Conservation (phyloP, 2,888 invertebrate genomes). For the Linnaemya tessellans region DNA sequence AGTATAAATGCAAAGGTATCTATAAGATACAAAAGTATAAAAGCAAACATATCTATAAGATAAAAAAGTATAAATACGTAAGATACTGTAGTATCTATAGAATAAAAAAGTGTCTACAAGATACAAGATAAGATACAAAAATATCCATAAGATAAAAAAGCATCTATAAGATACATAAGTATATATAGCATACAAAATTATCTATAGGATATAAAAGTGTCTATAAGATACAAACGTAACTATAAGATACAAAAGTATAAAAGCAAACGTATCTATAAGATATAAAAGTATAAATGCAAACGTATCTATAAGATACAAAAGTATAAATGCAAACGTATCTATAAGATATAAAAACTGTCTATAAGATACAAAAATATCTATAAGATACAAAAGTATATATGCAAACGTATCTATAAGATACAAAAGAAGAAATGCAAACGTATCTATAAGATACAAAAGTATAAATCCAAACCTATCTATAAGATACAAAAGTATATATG, state of each 20-base stretch:
- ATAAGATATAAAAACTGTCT: too few relatives aligned
- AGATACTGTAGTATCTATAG: neutral
- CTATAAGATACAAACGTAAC: too few relatives aligned
- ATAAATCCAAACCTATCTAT: neutral
- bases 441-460: neutral
- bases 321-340: too few relatives aligned
- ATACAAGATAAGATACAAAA: neutral
- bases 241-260: neutral
- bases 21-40: too few relatives aligned
- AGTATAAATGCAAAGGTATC: too few relatives aligned
- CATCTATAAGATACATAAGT: neutral
- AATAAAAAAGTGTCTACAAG: neutral
- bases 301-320: too few relatives aligned
- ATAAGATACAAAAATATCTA: neutral
- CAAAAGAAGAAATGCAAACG: neutral
- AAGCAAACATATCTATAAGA: neutral
- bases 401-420: slow-evolving; percentile 5
- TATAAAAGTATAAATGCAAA: too few relatives aligned
- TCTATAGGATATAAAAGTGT: neutral
- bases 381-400: neutral
- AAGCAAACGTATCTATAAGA: too few relatives aligned
- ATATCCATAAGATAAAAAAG: neutral
- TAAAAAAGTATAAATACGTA: neutral
- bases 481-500: neutral
- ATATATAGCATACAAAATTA: neutral